Conservation (phyloP, 2,888 invertebrate genomes). For the Dendrolimus pini region DNA sequence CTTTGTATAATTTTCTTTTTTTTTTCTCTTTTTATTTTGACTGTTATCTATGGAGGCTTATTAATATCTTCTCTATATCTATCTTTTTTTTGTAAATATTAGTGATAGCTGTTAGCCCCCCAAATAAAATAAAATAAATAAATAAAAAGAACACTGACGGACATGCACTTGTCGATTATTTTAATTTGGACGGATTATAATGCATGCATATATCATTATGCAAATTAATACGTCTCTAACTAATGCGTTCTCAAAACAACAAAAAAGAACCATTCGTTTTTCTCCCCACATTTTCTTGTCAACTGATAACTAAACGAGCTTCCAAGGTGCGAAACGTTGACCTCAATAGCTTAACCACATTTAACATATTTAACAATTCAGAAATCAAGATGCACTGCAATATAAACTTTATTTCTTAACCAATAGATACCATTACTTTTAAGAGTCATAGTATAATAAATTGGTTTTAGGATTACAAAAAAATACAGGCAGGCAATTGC, state of each 20-base stretch:
- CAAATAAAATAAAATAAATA: too few relatives aligned
- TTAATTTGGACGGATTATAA: too few relatives aligned
- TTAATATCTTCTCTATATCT: too few relatives aligned
- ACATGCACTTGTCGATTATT: too few relatives aligned
- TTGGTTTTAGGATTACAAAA: neutral
- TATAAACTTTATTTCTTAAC: conserved; percentile 12
- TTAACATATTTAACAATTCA: conserved; percentile 1
- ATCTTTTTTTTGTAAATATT: too few relatives aligned
- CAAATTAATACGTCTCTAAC: too few relatives aligned
- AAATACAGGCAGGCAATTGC: neutral
- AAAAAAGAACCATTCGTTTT: conserved; percentile 21
- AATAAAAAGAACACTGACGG: too few relatives aligned
- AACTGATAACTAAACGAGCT: conserved; percentile 53
- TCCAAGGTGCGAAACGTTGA: conserved; percentile 66
- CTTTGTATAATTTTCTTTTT: too few relatives aligned
- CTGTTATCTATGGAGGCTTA: too few relatives aligned
- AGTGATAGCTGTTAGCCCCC: too few relatives aligned
- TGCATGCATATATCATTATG: too few relatives aligned
- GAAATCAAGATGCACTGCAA: conserved; percentile 1
- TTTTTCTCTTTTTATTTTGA: too few relatives aligned
- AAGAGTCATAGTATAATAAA: neutral
- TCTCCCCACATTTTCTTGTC: conserved; percentile 54
- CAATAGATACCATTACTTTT: conserved; percentile 9
- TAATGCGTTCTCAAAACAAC: conserved; percentile 12
- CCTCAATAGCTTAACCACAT: conserved; percentile 38